These are phyloP conservation scores for Tamandua tetradactyla DNA, from an alignment of 2,797 vertebrate species.

Conservation along the genomic window DNA sequence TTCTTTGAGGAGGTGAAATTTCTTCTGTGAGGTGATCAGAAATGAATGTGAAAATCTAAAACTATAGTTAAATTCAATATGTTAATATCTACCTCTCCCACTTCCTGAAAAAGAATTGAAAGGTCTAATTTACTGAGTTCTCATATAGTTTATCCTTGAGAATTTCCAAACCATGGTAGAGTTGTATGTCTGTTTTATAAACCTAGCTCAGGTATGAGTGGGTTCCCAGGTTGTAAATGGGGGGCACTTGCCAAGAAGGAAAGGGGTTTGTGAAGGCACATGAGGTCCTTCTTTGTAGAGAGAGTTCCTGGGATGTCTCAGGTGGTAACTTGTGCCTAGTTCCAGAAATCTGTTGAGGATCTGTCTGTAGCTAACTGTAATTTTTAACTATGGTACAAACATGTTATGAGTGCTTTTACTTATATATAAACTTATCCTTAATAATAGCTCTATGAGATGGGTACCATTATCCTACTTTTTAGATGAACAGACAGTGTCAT, in stretches of 20 bases:
- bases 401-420: background rate
- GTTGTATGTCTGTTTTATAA: background rate
- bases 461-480: background rate
- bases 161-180: background rate
- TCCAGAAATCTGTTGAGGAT: background rate
- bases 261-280: background rate
- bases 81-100: background rate
- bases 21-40: conserved; percentile 5
- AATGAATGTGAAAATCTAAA: background rate
- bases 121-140: background rate
- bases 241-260: background rate
- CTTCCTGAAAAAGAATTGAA: background rate
- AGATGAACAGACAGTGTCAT: background rate
- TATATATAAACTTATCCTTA: background rate
- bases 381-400: background rate
- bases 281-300: background rate
- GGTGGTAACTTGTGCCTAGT: background rate
- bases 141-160: background rate
- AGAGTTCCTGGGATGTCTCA: background rate
- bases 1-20: background rate
- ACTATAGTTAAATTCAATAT: background rate
- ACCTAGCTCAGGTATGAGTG: background rate
- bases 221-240: background rate
- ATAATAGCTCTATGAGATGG: background rate
- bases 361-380: background rate